phyloP scores from a whole-genome alignment of 2,797 vertebrate species.

The Taeniopygia guttata region DNA sequence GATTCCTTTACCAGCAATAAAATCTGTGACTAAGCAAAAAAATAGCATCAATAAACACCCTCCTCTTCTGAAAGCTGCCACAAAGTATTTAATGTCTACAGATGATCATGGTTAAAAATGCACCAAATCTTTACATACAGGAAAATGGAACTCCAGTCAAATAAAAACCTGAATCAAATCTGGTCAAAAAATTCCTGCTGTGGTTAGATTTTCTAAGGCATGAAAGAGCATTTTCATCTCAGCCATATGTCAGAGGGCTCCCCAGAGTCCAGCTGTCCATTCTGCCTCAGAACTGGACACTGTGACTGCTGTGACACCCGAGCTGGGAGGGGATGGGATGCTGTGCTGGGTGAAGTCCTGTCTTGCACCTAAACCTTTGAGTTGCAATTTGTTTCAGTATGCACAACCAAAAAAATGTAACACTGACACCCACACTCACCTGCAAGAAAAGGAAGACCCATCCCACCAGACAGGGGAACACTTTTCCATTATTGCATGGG shows the following conservation, averaged over 20 bases:
- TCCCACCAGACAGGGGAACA: neutral
- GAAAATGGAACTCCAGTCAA: neutral
- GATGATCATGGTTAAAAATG: conserved; percentile 26
- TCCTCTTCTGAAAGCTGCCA: conserved; percentile 25
- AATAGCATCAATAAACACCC: neutral
- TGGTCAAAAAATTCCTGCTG: neutral
- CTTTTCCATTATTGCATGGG: neutral
- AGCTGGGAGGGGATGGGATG: neutral
- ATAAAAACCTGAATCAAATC: neutral
- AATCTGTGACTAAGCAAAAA: conserved; percentile 46
- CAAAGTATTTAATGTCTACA: neutral
- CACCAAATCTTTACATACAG: neutral
- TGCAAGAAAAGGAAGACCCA: neutral
- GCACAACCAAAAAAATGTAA: neutral
- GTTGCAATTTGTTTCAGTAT: neutral
- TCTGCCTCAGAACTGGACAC: neutral
- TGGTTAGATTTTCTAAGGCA: neutral
- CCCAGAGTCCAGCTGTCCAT: neutral
- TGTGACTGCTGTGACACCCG: fast-evolving
- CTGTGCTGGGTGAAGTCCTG: neutral
- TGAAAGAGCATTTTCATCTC: neutral
- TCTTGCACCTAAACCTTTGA: neutral
- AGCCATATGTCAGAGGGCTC: neutral
- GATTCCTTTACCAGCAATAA: conserved; percentile 16
- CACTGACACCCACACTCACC: neutral